Conservation (phyloP, 1,140 invertebrate species). For the Goniozus legneri region DNA sequence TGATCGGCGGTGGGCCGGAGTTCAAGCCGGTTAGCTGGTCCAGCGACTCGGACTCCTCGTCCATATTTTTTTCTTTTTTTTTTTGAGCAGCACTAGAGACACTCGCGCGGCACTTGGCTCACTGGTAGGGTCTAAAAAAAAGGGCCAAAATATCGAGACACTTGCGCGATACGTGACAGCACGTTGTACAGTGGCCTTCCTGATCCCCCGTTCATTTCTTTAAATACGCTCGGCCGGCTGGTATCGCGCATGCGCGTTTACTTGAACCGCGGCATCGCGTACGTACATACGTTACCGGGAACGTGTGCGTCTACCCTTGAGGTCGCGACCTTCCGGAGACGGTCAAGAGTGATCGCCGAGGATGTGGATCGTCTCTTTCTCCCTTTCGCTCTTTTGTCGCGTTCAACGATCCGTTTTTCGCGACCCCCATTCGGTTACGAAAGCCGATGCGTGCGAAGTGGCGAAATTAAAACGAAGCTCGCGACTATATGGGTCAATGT, state of each 20-base stretch:
- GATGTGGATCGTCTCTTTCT: no score
- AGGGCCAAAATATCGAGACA: constrained; percentile 8
- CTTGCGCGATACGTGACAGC: constrained; percentile 37
- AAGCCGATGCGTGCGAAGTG: no score
- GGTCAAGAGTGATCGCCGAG: constrained; percentile 37
- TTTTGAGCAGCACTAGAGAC: no score
- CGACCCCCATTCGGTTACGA: no score
- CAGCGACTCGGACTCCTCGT: constrained; percentile 36
- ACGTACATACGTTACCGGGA: no score
- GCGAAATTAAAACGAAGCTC: no score
- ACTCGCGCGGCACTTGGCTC: not conserved
- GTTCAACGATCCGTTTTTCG: no score
- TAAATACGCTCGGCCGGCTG: constrained; percentile 48
- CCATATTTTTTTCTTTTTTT: no score
- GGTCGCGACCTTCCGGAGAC: constrained; percentile 47
- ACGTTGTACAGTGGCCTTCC: constrained; percentile 42
- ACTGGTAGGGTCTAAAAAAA: no score
- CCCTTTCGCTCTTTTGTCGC: no score
- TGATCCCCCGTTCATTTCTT: constrained; percentile 37
- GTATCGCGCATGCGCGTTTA: constrained; percentile 31
- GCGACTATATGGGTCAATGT: no score
- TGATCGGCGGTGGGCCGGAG: constrained; percentile 51
- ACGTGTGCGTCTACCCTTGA: no score
- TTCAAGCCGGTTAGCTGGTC: constrained; percentile 41
- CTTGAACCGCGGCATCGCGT: constrained; percentile 7